Base-by-base conservation (phyloP, 2,113 vertebrate genomes). In the Clupea harengus region DNA sequence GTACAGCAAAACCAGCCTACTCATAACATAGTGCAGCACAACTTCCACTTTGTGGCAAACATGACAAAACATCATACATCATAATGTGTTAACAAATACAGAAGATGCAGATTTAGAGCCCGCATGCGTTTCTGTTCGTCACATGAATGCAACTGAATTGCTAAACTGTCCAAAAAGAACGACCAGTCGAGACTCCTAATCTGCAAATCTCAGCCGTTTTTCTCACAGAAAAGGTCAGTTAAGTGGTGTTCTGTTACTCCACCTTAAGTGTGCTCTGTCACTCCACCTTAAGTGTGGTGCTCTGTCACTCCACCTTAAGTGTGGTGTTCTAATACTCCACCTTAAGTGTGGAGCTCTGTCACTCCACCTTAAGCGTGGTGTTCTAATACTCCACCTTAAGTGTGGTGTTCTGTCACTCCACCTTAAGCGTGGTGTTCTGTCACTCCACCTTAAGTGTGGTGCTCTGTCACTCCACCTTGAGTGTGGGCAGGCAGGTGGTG, bases 401-500 rank as follows among this genome's bases (percentile, higher is more conserved):
- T 60, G 60, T 9, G n/a, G 0, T 3, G n/a, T 2, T n/a, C 8
- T 11, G n/a, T 7, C 7, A 1, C 22, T 13, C 20, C 15, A 85
- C 83, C 54, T 86, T 54, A 13, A 8, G 20, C n/a, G 60, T 2
- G n/a, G 1, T 11, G n/a, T 11, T n/a, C 8, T 11, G n/a, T 7
- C 7, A 1, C 22, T 13, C 20, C 15, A 85, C 83, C 54, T 86
- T 54, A 13, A 39, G 22, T 67, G 9, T 9, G 7, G 1, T 11
- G n/a, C 2, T n/a, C 8, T 11, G n/a, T 7, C 1, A 1, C 22
- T 8, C 20, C 15, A 85, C 83, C 54, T 86, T 54, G 6, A 39
- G 22, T 67, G 7, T 28, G 9, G 47, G 45, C 75, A 81, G 52
- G 50, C 84, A 86, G 54, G 22, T 85, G 17, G 78, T 85, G 46